Evolutionary conservation across 2,888 invertebrate species (phyloP).

Genomic region (Fabriciana adippe): DNA sequence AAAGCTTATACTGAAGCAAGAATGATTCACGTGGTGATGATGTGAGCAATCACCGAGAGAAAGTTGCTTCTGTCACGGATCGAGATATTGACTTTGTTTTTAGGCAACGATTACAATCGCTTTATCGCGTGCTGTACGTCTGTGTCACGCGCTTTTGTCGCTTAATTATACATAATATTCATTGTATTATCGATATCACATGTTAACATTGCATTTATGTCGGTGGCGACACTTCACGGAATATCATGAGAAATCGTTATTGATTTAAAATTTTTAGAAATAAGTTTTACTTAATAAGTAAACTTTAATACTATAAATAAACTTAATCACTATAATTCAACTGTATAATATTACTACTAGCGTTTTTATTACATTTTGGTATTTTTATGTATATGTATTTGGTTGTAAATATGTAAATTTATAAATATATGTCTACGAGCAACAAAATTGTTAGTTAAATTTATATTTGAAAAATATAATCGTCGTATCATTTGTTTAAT

Average conservation of each 20-base stretch:
- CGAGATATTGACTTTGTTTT: constrained; percentile 1
- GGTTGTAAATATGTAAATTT: too few relatives aligned
- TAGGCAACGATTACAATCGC: not conserved
- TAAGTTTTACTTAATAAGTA: too few relatives aligned
- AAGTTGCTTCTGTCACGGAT: constrained; percentile 20
- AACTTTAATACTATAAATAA: too few relatives aligned
- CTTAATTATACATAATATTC: not conserved
- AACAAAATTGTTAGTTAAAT: too few relatives aligned
- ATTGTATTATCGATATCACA: not conserved
- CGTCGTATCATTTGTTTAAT: not conserved
- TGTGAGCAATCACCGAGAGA: constrained; percentile 22
- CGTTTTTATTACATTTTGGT: too few relatives aligned
- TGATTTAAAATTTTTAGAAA: too few relatives aligned
- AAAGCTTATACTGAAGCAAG: too few relatives aligned
- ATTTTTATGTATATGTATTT: too few relatives aligned
- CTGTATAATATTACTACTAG: too few relatives aligned
- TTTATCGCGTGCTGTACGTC: too few relatives aligned
- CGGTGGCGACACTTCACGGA: not conserved
- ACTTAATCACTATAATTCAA: too few relatives aligned
- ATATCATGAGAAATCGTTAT: not conserved
- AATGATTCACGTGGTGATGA: constrained; percentile 5
- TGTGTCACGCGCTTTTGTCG: not conserved
- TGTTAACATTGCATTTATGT: not conserved
- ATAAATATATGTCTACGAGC: too few relatives aligned
- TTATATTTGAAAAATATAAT: not conserved